Evolutionary conservation across 1,140 invertebrate genomes (phyloP).

Genomic region (Bactericera cockerelli): DNA sequence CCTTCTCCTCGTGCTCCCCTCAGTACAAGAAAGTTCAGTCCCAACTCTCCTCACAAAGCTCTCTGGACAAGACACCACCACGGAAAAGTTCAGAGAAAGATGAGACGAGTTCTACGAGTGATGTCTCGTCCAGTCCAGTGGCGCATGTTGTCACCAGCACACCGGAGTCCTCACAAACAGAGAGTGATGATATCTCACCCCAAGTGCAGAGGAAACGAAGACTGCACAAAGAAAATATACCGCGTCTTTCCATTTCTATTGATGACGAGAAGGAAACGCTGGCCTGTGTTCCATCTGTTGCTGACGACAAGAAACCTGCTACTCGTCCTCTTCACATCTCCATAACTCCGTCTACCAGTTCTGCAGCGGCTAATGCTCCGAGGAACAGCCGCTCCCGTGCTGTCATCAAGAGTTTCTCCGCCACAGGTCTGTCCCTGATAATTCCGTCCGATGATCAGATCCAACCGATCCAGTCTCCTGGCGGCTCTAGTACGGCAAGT

Average conservation of each 20-base stretch:
- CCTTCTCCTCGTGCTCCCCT: slow-evolving; percentile 92
- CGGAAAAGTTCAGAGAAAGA: slow-evolving; percentile 1
- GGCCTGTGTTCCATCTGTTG: neutral
- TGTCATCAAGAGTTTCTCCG: slow-evolving; percentile 81
- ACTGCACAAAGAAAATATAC: slow-evolving; percentile 38
- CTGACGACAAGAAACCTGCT: neutral
- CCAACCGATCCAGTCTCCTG: slow-evolving; percentile 50
- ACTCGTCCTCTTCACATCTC: slow-evolving; percentile 11
- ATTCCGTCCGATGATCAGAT: slow-evolving; percentile 46
- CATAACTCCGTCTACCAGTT: neutral
- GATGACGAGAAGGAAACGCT: slow-evolving; percentile 37
- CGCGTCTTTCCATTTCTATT: slow-evolving; percentile 61
- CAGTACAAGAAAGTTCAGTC: slow-evolving; percentile 49
- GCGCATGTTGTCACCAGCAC: slow-evolving; percentile 34
- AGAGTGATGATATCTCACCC: slow-evolving; percentile 81
- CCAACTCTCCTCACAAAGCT: slow-evolving; percentile 6
- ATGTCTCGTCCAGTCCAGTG: neutral
- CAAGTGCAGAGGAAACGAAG: slow-evolving; percentile 59
- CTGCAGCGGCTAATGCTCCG: neutral
- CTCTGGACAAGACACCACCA: neutral
- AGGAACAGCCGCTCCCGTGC: slow-evolving; percentile 39
- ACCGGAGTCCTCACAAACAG: slow-evolving; percentile 80
- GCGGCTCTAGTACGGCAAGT: slow-evolving; percentile 83
- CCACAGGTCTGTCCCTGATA: slow-evolving; percentile 80
- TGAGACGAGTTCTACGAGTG: slow-evolving; percentile 4